phyloP scores from a whole-genome alignment of 2,113 vertebrate species.

The Pterocles gutturalis region DNA sequence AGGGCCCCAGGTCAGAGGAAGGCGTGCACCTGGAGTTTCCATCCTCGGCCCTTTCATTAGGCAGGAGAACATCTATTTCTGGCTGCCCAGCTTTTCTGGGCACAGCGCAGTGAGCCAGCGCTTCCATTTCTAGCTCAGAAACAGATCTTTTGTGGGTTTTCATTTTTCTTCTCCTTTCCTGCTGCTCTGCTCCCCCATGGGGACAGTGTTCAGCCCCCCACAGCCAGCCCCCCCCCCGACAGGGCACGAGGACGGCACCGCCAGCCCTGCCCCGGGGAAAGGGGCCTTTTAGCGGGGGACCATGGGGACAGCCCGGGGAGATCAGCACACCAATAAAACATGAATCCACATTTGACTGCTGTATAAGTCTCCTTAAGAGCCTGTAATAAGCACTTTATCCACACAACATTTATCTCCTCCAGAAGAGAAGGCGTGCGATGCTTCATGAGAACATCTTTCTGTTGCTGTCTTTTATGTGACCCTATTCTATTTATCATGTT shows the following conservation, averaged over 20 bases:
- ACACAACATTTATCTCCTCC: neutral
- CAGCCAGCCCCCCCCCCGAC: accelerated
- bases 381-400: neutral
- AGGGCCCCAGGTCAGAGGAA: neutral
- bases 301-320: neutral
- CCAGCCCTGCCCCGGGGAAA: neutral
- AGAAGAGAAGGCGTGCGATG: neutral
- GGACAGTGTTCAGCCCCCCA: neutral
- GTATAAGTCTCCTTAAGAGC: neutral
- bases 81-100: neutral
- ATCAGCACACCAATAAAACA: neutral
- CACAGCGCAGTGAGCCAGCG: accelerated
- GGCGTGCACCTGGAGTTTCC: neutral
- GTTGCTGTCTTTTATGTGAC: neutral
- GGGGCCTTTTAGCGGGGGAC: neutral
- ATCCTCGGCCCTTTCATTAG: neutral
- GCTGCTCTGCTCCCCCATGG: accelerated
- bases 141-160: neutral
- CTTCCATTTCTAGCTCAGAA: neutral
- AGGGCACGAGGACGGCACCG: neutral
- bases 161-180: neutral
- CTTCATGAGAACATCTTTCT: neutral
- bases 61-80: neutral
- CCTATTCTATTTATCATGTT: neutral
- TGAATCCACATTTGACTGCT: neutral